Evolutionary conservation across 2,888 invertebrate genomes (phyloP).

Genomic region (Tipula lateralis): DNA sequence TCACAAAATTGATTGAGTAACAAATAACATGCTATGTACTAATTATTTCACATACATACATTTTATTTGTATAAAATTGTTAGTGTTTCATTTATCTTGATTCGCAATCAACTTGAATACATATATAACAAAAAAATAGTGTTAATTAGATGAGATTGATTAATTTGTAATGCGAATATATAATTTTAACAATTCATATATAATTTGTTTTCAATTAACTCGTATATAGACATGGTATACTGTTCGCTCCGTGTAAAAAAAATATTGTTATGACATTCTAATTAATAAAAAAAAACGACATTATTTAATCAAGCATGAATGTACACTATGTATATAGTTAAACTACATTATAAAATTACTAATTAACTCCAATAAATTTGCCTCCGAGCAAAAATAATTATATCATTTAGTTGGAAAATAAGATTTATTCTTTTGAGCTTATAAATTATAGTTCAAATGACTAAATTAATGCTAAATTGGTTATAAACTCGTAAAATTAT

Average conservation of each 20-base stretch:
- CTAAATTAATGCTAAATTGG: constrained; percentile 9
- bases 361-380: neutral
- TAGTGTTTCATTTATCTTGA: constrained; percentile 6
- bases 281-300: neutral
- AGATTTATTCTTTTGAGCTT: neutral
- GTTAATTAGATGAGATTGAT: neutral
- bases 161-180: neutral
- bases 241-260: neutral
- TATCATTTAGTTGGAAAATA: neutral
- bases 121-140: neutral
- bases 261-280: neutral
- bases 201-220: neutral
- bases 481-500: neutral
- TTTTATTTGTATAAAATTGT: neutral
- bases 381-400: neutral
- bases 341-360: neutral
- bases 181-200: neutral
- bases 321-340: neutral
- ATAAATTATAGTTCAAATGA: neutral
- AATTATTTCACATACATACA: neutral
- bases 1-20: neutral
- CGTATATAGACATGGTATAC: neutral
- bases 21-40: neutral
- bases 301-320: neutral
- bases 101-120: neutral